Percentiles rank a stretch among this genome's conserved stretches.
Conservation (phyloP, 1,140 invertebrate species). For the Bombus superbus region DNA sequence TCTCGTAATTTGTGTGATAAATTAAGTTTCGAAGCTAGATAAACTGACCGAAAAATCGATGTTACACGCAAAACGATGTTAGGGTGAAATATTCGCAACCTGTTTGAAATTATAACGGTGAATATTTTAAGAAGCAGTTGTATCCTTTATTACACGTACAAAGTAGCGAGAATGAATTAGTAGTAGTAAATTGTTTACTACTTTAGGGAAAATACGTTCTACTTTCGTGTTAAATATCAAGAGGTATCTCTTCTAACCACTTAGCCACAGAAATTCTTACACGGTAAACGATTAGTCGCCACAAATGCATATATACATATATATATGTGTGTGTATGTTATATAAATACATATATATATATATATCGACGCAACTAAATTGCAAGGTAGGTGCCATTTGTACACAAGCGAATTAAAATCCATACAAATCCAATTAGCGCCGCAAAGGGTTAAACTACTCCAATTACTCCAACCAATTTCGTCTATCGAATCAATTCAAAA, state of each 20-base stretch:
- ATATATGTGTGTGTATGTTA: too few relatives aligned
- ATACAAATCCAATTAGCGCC: background rate
- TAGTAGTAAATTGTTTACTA: background rate
- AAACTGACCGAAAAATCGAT: background rate
- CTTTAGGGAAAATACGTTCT: background rate
- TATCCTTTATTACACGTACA: background rate
- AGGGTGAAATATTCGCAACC: background rate
- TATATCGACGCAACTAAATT: background rate
- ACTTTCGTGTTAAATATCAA: background rate
- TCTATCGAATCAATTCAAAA: background rate
- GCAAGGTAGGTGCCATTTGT: background rate
- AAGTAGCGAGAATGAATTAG: background rate
- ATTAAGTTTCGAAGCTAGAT: background rate
- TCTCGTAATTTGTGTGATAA: background rate
- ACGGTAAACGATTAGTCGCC: background rate
- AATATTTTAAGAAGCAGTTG: background rate
- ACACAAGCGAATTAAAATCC: background rate
- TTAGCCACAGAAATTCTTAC: background rate
- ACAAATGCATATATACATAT: background rate
- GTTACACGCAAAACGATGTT: background rate
- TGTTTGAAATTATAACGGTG: background rate
- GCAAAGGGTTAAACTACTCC: background rate
- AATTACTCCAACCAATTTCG: slow-evolving; percentile 1
- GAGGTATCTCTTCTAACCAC: background rate
- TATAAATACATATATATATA: too few relatives aligned